These are phyloP conservation scores for Lasioglossum leucozonium DNA, from an alignment of 2,888 invertebrate genomes.

Conservation along the genomic window DNA sequence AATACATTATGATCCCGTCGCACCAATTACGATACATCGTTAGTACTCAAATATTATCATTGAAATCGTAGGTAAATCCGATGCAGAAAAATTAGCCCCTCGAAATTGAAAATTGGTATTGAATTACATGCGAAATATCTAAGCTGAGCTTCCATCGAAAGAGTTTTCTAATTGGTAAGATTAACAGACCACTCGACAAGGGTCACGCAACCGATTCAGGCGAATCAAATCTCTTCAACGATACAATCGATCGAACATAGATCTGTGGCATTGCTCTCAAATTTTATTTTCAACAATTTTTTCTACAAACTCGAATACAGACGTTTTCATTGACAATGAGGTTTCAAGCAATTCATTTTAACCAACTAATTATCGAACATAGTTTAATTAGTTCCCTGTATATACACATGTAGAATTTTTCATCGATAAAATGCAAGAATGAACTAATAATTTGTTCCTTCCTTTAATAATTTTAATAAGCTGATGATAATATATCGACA, in stretches of 20 bases:
- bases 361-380: background rate
- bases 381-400: background rate
- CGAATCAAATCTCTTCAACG: background rate
- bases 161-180: background rate
- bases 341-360: too few relatives aligned
- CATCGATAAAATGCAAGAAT: background rate
- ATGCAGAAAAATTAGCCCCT: background rate
- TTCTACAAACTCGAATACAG: background rate
- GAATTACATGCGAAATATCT: background rate
- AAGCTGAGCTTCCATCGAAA: background rate
- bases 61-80: conserved; percentile 1
- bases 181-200: background rate
- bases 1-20: conserved; percentile 12
- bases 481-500: too few relatives aligned
- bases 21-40: conserved; percentile 20
- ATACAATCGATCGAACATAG: too few relatives aligned
- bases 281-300: background rate
- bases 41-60: conserved; percentile 21
- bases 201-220: background rate
- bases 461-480: background rate
- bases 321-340: background rate
- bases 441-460: background rate
- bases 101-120: background rate
- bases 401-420: background rate
- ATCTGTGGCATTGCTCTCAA: background rate